These are phyloP conservation scores for Aspidiotus destructor DNA, from an alignment of 2,888 invertebrate species.

Conservation along the genomic window DNA sequence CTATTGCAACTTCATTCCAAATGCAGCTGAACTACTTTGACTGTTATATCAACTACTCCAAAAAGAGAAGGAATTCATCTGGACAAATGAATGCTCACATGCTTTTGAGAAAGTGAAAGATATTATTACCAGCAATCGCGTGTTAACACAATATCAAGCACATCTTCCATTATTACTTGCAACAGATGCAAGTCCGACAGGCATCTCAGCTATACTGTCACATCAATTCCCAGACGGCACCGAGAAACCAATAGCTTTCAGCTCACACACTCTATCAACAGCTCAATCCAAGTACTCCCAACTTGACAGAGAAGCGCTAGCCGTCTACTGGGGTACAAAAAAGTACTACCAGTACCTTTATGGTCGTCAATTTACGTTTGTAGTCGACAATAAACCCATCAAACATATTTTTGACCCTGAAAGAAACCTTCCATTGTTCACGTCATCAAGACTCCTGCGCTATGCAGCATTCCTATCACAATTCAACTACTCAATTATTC, in stretches of 20 bases:
- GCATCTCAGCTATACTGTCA: constrained; percentile 36
- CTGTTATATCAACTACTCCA: constrained; percentile 38
- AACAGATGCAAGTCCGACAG: constrained; percentile 28
- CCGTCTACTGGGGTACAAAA: constrained; percentile 18
- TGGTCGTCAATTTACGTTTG: constrained; percentile 3
- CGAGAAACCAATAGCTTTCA: constrained; percentile 34
- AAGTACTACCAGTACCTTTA: constrained; percentile 13
- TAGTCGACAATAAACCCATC: constrained; percentile 11
- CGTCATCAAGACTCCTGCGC: constrained; percentile 5
- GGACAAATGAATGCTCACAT: constrained; percentile 32
- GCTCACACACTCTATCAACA: constrained; percentile 33
- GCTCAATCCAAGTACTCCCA: constrained; percentile 33
- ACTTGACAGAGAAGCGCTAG: constrained; percentile 35
- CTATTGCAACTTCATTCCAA: constrained; percentile 40
- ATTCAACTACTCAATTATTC: constrained; percentile 11
- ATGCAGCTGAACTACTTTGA: constrained; percentile 38
- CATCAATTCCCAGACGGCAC: constrained; percentile 22
- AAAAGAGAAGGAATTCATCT: constrained; percentile 33
- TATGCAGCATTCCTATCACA: constrained; percentile 17
- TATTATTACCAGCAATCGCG: constrained; percentile 19
- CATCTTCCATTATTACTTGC: constrained; percentile 11
- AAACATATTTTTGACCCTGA: not conserved
- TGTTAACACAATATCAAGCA: constrained; percentile 10
- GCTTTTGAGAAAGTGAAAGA: constrained; percentile 9
- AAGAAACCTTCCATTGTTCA: not conserved